Evolutionary conservation across 2,888 invertebrate species (phyloP).

Genomic region (Melolontha melolontha): DNA sequence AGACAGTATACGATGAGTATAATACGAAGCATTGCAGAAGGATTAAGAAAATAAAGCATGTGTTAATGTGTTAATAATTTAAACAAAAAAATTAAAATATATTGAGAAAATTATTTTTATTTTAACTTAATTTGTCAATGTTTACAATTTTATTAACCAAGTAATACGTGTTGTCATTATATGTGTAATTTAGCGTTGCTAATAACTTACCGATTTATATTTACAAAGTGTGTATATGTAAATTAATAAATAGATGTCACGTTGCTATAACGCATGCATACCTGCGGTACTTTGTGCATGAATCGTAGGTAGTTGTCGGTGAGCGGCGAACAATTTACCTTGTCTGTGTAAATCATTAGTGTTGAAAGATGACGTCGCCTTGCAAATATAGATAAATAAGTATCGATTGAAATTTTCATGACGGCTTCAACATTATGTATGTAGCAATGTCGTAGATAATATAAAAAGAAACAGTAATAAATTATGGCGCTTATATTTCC

Average conservation of each 20-base stretch:
- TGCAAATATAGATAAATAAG: conserved; percentile 5
- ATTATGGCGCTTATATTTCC: no score
- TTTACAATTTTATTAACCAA: not conserved
- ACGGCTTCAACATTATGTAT: not conserved
- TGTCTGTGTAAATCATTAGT: conserved; percentile 26
- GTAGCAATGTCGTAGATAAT: not conserved
- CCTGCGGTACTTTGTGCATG: conserved; percentile 14
- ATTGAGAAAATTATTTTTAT: no score
- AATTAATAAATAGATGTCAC: conserved; percentile 43
- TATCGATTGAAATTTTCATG: conserved; percentile 2
- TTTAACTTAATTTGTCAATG: no score
- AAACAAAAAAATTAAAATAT: no score
- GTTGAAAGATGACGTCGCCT: conserved; percentile 23
- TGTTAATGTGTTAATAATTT: no score
- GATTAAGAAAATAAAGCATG: no score
- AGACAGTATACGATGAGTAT: no score
- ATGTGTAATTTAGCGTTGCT: not conserved
- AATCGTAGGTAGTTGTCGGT: conserved; percentile 18
- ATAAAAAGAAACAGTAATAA: no score
- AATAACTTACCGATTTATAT: not conserved
- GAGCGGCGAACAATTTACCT: conserved; percentile 18
- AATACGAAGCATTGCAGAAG: no score
- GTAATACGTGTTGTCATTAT: not conserved
- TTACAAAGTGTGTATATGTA: conserved; percentile 15
- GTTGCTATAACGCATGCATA: conserved; percentile 26